phyloP scores from a whole-genome alignment of 2,888 invertebrate genomes.

The Tinea semifulvella region DNA sequence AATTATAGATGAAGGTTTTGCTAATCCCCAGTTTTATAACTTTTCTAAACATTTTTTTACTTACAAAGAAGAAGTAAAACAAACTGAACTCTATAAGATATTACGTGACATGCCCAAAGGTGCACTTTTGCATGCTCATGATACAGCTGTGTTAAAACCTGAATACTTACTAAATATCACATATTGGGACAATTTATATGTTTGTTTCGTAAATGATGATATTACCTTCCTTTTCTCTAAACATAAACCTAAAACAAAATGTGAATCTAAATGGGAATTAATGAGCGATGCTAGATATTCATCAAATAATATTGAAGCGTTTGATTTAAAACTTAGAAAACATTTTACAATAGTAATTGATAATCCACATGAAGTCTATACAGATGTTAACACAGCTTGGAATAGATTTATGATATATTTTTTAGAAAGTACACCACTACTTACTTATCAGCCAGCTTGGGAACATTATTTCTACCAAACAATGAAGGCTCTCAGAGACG shows the following conservation, averaged over 20 bases:
- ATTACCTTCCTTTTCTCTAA: slow-evolving; percentile 38
- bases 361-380: slow-evolving; percentile 49
- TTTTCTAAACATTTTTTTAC: slow-evolving; percentile 74
- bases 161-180: slow-evolving; percentile 71
- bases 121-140: slow-evolving; percentile 74
- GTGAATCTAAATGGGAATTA: slow-evolving; percentile 51
- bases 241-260: slow-evolving; percentile 27
- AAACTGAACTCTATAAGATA: slow-evolving; percentile 69
- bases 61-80: slow-evolving; percentile 65
- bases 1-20: slow-evolving; percentile 57
- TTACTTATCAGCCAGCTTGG: slow-evolving; percentile 72
- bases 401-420: slow-evolving; percentile 65
- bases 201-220: slow-evolving; percentile 42
- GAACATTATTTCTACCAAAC: slow-evolving; percentile 72
- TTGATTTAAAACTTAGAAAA: slow-evolving; percentile 61
- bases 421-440: slow-evolving; percentile 49
- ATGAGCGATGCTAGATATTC: slow-evolving; percentile 54
- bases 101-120: slow-evolving; percentile 80
- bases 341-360: slow-evolving; percentile 64
- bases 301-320: slow-evolving; percentile 49
- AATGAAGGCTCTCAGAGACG: slow-evolving; percentile 69
- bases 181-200: slow-evolving; percentile 67
- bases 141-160: slow-evolving; percentile 68
- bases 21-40: slow-evolving; percentile 59
- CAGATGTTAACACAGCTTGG: slow-evolving; percentile 70